A percentile compares a stretch with the other conserved stretches of the same genome.
Conservation (phyloP, 2,797 vertebrate genomes). For the Triplophysa bombifrons region DNA sequence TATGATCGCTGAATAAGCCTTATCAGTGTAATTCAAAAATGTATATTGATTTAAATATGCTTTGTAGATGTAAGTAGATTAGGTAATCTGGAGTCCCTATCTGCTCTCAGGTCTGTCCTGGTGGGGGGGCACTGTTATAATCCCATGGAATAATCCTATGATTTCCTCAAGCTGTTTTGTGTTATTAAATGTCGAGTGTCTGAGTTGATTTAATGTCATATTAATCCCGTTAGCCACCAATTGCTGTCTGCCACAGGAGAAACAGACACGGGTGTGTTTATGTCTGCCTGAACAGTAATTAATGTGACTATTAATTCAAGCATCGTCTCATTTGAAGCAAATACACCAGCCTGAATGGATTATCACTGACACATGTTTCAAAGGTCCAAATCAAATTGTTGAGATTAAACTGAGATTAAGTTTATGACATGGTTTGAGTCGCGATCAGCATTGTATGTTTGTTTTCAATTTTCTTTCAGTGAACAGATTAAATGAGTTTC, state of each 20-base stretch:
- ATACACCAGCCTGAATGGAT: slow-evolving; percentile 26
- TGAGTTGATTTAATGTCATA: slow-evolving; percentile 79
- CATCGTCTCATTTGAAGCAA: slow-evolving; percentile 32
- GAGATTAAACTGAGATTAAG: slow-evolving; percentile 25
- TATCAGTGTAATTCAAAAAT: slow-evolving; percentile 74
- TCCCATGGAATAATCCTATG: slow-evolving; percentile 81
- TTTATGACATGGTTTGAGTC: slow-evolving; percentile 5
- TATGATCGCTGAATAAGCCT: slow-evolving; percentile 75
- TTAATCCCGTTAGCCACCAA: slow-evolving; percentile 74
- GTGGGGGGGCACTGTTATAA: slow-evolving; percentile 72
- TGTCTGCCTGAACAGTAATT: slow-evolving; percentile 26
- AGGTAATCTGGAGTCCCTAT: slow-evolving; percentile 67
- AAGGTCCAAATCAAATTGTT: slow-evolving; percentile 10
- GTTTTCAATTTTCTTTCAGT: neutral
- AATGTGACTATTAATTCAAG: slow-evolving; percentile 40
- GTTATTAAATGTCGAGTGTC: slow-evolving; percentile 76
- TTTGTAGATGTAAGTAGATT: slow-evolving; percentile 76
- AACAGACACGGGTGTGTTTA: slow-evolving; percentile 37
- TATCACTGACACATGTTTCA: slow-evolving; percentile 40
- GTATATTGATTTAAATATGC: slow-evolving; percentile 78
- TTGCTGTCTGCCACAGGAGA: slow-evolving; percentile 67
- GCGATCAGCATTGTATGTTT: neutral
- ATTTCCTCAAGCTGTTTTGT: slow-evolving; percentile 77
- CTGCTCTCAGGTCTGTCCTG: slow-evolving; percentile 53
- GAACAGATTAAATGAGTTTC: neutral